Percentiles rank a stretch among this genome's conserved stretches.
Conservation (phyloP, 2,113 vertebrate genomes). For the Dryoscopus gambensis region DNA sequence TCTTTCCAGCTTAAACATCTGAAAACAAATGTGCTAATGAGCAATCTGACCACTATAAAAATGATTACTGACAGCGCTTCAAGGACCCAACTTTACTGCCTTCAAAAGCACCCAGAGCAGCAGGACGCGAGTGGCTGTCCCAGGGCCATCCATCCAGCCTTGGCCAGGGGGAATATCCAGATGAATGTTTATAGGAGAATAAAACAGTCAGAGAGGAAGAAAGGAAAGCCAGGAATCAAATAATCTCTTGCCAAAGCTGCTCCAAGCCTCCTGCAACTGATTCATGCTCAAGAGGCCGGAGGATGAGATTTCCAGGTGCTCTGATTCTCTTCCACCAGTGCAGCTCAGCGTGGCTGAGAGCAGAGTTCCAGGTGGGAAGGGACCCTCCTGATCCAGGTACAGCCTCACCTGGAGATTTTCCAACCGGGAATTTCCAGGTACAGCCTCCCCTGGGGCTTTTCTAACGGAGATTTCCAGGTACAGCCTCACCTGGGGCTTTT, state of each 20-base stretch:
- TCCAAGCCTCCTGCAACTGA: not conserved
- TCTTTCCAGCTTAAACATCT: slow-evolving; percentile 56
- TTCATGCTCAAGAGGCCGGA: not conserved
- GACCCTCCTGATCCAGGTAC: not conserved
- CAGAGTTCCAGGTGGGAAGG: not conserved
- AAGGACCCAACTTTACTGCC: not conserved
- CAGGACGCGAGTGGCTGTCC: not conserved
- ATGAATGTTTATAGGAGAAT: not conserved
- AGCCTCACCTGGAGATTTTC: not conserved
- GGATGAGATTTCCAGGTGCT: not conserved
- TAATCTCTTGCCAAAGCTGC: not conserved
- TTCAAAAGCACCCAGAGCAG: not conserved
- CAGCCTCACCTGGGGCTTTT: not conserved
- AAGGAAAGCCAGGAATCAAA: not conserved
- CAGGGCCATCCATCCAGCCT: not conserved
- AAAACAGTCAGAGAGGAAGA: not conserved
- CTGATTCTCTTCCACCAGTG: not conserved
- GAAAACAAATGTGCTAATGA: slow-evolving; percentile 62
- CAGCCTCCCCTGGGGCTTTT: not conserved
- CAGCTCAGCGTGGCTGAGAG: not conserved
- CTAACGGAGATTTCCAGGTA: not conserved
- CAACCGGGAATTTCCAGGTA: not conserved
- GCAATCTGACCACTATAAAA: slow-evolving; percentile 37
- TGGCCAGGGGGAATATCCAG: not conserved
- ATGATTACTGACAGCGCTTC: slow-evolving; percentile 47